Base-by-base conservation (phyloP, 2,888 invertebrate genomes). In the Eledone cirrhosa region DNA sequence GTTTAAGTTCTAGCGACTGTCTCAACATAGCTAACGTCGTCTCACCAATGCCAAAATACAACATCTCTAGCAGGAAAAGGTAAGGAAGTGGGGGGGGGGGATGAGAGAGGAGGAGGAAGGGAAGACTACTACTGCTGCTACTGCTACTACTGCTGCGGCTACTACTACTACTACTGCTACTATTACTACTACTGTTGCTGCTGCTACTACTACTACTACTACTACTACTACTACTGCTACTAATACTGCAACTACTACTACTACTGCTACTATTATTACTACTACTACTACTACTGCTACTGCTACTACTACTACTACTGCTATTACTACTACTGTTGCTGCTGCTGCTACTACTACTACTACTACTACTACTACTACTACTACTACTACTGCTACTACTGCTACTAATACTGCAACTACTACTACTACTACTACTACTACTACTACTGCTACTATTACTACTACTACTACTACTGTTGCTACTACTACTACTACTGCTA, bases 371-470 rank as follows among this genome's bases (percentile, higher is more conserved):
- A n/a, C n/a, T n/a, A n/a, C n/a, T n/a, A 59, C 59, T 59, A 59
- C 59, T 59, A 59, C 59, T 59, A 59, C 59, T 59, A 59, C 59
- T 59, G 22, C 72, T 27, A n/a, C n/a, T n/a, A n/a, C n/a, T n/a
- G n/a, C n/a, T n/a, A n/a, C n/a, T n/a, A n/a, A n/a, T n/a, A n/a
- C n/a, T n/a, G n/a, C n/a, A n/a, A n/a, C n/a, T n/a, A n/a, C n/a
- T n/a, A n/a, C n/a, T n/a, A n/a, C n/a, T n/a, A 27, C 27, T 72
- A 72, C 72, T 72, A 72, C 72, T 72, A 72, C 72, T 72, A 59
- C 59, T 59, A 59, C 59, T 59, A 59, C 59, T 59, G n/a, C 59
- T 59, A 59, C 59, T 59, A 59, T n/a, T 59, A 59, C 59, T 59
- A 59, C 59, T 59, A 59, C 59, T 59, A 59, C 59, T 59, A 59